Evolutionary conservation across 2,888 invertebrate species (phyloP).

Genomic region (Agrotis clavis): DNA sequence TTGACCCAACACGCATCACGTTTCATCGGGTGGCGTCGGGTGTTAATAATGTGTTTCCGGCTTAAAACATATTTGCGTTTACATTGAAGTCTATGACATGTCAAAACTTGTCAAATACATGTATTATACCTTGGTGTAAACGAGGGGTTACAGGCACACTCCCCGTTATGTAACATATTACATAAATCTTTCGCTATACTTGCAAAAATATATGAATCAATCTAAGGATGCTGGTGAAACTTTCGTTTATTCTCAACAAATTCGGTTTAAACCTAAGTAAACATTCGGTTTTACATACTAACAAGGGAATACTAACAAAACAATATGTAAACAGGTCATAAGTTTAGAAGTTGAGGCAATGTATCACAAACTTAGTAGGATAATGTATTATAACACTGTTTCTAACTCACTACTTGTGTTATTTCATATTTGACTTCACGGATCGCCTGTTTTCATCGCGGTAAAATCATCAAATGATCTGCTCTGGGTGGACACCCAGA

Average conservation of each 20-base stretch:
- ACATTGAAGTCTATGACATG: too few relatives aligned
- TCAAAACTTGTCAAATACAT: too few relatives aligned
- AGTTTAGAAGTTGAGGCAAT: not conserved
- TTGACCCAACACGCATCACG: too few relatives aligned
- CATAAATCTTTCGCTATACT: slow-evolving; percentile 1
- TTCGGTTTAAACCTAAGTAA: slow-evolving; percentile 15
- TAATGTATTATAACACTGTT: slow-evolving; percentile 1
- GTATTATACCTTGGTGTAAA: too few relatives aligned
- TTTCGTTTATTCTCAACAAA: slow-evolving; percentile 8
- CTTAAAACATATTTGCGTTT: too few relatives aligned
- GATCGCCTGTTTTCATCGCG: too few relatives aligned
- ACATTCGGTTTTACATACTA: not conserved
- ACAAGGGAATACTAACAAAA: slow-evolving; percentile 16
- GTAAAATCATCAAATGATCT: too few relatives aligned
- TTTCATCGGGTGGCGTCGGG: too few relatives aligned
- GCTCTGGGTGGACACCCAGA: too few relatives aligned
- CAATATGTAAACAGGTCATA: not conserved
- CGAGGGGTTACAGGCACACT: too few relatives aligned
- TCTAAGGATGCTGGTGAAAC: not conserved
- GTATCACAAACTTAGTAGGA: not conserved
- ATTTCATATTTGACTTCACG: too few relatives aligned
- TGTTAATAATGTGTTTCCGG: too few relatives aligned
- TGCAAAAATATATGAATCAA: not conserved
- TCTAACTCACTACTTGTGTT: not conserved
- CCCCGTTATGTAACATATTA: not conserved